Evolutionary conservation across 2,797 vertebrate species (phyloP), one percentile per base, ranked within the genome.

Genomic region (Dallia pectoralis): DNA sequence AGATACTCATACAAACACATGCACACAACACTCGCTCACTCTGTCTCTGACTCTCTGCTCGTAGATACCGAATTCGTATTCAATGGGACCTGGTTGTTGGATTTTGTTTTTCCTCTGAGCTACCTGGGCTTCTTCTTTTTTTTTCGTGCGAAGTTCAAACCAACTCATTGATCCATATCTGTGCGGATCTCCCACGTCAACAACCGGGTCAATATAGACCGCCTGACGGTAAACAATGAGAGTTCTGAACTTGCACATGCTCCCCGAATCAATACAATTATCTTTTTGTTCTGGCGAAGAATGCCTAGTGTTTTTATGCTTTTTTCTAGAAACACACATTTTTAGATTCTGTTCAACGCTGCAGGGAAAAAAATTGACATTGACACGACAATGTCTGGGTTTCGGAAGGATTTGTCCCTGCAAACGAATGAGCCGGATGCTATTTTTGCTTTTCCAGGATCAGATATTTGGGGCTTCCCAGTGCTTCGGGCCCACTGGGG

Each of bases 381-480:
- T 91, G 90, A 91, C 91, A 90, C 84, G 80, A 80, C 78, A 64
- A 78, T 48, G 79, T 89, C 88, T 83, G 74, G 89, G 91, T 88
- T 90, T 74, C 15, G 83, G 81, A 85, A 84, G 84, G 81, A 86
- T 88, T 84, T 78, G 82, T 88, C 82, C 88, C 83, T 59, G 86
- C 91, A 93, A 93, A 92, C 90, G 92, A 90, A 93, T 87, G 89
- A 79, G n/a, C 59, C 27, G 78, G 80, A 83, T 87, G 86, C 89
- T 93, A 92, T 92, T 92, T 91, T 86, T 89, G 88, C 89, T 88
- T 74, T 85, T 86, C 82, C 84, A 85, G 89, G 91, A 92, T 89
- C 91, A 91, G 86, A 84, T 92, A 93, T 93, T 91, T 92, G 88
- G 92, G 92, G 89, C 92, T 91, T 91, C 89, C 90, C 90, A 70